Evolutionary conservation across 2,888 invertebrate genomes (phyloP).

Genomic region (Agriopis aurantiaria): DNA sequence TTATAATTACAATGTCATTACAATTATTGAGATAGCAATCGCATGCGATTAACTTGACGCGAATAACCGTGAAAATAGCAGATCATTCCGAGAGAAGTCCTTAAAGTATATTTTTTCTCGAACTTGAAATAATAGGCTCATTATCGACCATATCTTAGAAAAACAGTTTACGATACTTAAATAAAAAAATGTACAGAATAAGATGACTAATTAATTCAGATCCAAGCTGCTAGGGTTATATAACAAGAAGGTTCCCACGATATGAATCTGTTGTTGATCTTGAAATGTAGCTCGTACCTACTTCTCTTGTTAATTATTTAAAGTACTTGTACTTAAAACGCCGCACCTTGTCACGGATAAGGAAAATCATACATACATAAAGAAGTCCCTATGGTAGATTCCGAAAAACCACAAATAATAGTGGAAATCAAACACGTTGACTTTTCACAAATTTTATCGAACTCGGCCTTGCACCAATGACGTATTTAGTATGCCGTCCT

Average conservation of each 20-base stretch:
- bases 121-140: no score
- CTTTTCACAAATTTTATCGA: no score
- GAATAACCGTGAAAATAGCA: slow-evolving; percentile 11
- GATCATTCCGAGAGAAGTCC: not conserved
- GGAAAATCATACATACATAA: slow-evolving; percentile 31
- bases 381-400: not conserved
- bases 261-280: slow-evolving; percentile 58
- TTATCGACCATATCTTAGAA: no score
- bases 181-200: slow-evolving; percentile 2
- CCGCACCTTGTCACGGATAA: slow-evolving; percentile 58
- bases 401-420: not conserved
- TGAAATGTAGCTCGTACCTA: slow-evolving; percentile 46
- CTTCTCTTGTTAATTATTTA: slow-evolving; percentile 58
- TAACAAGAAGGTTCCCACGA: slow-evolving; percentile 58
- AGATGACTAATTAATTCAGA: slow-evolving; percentile 31
- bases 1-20: not conserved
- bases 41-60: slow-evolving; percentile 1
- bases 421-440: no score
- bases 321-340: slow-evolving; percentile 38
- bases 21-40: slow-evolving; percentile 3
- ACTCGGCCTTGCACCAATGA: no score
- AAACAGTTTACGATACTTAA: not conserved
- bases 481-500: no score
- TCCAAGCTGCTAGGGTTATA: slow-evolving; percentile 42
- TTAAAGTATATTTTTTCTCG: no score